Conservation (phyloP, 2,888 invertebrate genomes). For the Chrysotoxum bicinctum region DNA sequence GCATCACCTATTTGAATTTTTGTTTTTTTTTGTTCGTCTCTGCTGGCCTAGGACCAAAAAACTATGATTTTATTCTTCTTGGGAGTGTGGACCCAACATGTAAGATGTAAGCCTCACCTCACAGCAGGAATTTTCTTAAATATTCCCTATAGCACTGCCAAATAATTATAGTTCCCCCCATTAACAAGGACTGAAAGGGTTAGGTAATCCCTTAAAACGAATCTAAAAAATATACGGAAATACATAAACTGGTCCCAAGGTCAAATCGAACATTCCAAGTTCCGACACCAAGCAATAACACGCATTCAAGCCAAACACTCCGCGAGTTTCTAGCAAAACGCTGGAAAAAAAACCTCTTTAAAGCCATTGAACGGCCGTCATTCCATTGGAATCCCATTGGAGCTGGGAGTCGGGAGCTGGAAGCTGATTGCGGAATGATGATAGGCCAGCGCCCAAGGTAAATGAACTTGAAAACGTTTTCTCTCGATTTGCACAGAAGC, state of each 20-base stretch:
- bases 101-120: background rate
- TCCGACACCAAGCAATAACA: conserved; percentile 33
- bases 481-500: conserved; percentile 57
- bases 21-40: background rate
- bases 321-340: conserved; percentile 19
- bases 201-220: background rate
- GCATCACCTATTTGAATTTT: conserved; percentile 25
- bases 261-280: conserved; percentile 44
- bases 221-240: conserved; percentile 4
- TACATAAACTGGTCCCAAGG: conserved; percentile 54
- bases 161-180: conserved; percentile 9
- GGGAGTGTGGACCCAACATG: background rate
- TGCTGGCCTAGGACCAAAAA: conserved; percentile 57
- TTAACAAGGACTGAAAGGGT: conserved; percentile 22
- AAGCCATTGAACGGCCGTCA: conserved; percentile 32
- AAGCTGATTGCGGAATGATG: conserved; percentile 11
- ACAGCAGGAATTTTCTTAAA: background rate
- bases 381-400: conserved; percentile 56
- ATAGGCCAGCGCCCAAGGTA: conserved; percentile 68
- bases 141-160: background rate
- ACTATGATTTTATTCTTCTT: background rate
- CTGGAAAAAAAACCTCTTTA: conserved; percentile 55
- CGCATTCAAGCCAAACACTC: conserved; percentile 53
- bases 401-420: conserved; percentile 30
- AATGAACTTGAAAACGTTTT: conserved; percentile 70